Conservation (phyloP, 1,140 invertebrate species). For the Magallana angulata region DNA sequence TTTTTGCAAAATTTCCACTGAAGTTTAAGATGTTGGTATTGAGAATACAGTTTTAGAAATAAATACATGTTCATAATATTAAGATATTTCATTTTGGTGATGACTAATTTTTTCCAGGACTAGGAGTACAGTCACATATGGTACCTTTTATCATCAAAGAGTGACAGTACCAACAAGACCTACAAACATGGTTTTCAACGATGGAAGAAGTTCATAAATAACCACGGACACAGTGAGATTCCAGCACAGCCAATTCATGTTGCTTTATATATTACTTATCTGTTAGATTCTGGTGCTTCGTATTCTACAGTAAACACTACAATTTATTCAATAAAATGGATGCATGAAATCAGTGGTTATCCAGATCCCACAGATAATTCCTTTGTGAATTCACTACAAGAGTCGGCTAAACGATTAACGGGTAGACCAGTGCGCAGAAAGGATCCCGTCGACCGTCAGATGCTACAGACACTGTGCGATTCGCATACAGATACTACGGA, state of each 20-base stretch:
- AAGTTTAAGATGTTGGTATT: no score
- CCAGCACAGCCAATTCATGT: constrained; percentile 37
- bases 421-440: neutral
- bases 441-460: neutral
- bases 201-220: constrained; percentile 16
- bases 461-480: constrained; percentile 40
- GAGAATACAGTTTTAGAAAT: no score
- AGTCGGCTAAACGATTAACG: no score
- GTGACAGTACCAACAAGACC: neutral
- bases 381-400: no score
- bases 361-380: no score
- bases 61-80: no score
- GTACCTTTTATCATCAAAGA: constrained; percentile 18
- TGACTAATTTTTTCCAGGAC: no score
- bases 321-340: constrained; percentile 50
- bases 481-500: constrained; percentile 35
- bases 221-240: neutral
- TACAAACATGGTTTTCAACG: constrained; percentile 37
- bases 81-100: no score
- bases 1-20: no score
- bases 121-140: neutral
- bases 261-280: no score
- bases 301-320: constrained; percentile 36
- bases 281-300: constrained; percentile 38
- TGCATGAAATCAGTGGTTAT: neutral